Evolutionary conservation across 2,888 invertebrate genomes (phyloP), one percentile per base, ranked within the genome.

Genomic region (Drosophila helvetica): DNA sequence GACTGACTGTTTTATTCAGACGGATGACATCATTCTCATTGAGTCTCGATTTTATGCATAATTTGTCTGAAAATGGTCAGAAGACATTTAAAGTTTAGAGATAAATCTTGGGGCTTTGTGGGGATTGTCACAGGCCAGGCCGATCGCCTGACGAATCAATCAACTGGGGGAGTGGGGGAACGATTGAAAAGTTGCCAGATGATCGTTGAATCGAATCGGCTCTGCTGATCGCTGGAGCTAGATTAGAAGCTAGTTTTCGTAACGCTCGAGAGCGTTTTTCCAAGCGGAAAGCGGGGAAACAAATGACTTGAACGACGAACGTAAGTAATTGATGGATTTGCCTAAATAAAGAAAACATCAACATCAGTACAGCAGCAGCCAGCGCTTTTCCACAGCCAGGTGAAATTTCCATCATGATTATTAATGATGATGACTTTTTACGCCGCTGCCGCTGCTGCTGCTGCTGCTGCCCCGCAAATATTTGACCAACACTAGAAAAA

Each of bases 361-460:
- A 51, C 53, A 62, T 45, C 43, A 54, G 57, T 63, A 60, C 30
- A 51, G 27, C 53, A 48, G 46, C 50, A 38, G 17, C 54, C 78
- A 74, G 62, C 74, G 82, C 68, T 85, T 85, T 87, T 85, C 82
- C 82, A 71, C 82, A 71, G 38, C 68, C 82, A 88, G 86, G 85
- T 85, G 85, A 85, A 85, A 85, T 85, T 87, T 88, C 56, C 85
- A 71, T 77, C 75, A 70, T 38, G 38, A 15, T 85, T 85, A 85
- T 89, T 85, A 89, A 85, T 85, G 85, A 89, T 85, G 88, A 85
- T 85, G 88, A 87, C 82, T 84, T 75, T 84, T 77, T 75, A 72
- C 84, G 75, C 78, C 66, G 72, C 55, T 27, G 27, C 86, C 84
- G 75, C 78, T 68, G 72, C 55, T 27, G 27, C 86, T 22, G 22